Evolutionary conservation across 1,140 invertebrate species (phyloP), one percentile per base, ranked within the genome.

Genomic region (Paracyclopina nana): DNA sequence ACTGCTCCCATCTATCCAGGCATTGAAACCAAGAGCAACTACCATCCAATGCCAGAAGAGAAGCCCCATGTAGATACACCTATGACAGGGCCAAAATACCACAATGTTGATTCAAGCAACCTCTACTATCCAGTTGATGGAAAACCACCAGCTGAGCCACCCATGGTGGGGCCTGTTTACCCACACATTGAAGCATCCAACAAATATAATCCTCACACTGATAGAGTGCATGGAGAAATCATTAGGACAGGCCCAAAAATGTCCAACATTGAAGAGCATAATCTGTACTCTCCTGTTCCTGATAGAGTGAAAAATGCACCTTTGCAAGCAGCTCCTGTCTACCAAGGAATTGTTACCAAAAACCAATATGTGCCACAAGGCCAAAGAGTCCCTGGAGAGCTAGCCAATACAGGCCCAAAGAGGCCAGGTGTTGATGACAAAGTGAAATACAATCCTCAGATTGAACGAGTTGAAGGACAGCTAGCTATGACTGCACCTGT

Each of bases 221-320:
- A 26, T 2, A 14, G 50, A n/a, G 50, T 52, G 22, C 27, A 34
- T 45, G 50, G 50, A 9, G 40, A 52, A 3, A 44, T 52, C 18
- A 16, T 40, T 28, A 46, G 18, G 24, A 22, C 50, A 24, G 50
- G 50, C 28, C 50, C 50, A 22, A 40, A 46, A 14, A 45, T 42
- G 18, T 22, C 22, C 3, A 40, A 40, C 16, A 41, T 52, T 42
- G 50, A 52, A 9, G 11, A 20, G 5, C 20, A 44, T 11, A 52
- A 40, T 42, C 20, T 24, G 22, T 52, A 46, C 22, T 4, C 18
- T 42, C 38, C 34, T 8, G 11, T 38, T 16, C 16, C 16, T 22
- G 24, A 25, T 14, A 22, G 34, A 9, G 34, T 16, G 14, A 38
- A 38, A 20, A 9, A 20, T 9, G 34, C 20, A 5, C 34, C 34